phyloP scores from a whole-genome alignment of 2,797 vertebrate species.

The Epinephelus awoara region DNA sequence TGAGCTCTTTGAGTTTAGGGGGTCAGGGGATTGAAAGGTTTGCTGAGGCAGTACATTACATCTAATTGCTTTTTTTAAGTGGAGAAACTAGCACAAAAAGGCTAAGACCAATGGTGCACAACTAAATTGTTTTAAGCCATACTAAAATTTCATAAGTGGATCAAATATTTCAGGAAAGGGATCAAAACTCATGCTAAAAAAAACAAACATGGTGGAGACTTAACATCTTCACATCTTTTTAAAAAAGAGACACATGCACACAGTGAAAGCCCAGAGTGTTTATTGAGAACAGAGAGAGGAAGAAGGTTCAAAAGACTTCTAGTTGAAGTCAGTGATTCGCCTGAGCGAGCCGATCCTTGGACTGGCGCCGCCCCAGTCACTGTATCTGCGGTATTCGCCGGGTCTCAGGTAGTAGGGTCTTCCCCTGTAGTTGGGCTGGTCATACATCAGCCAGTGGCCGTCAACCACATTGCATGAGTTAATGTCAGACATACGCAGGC shows the following conservation, averaged over 20 bases:
- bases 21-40: neutral
- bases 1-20: neutral
- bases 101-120: neutral
- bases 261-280: conserved; percentile 54
- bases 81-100: fast-evolving
- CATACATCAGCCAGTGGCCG: conserved; percentile 78
- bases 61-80: neutral
- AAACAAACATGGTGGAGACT: neutral
- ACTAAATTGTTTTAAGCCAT: neutral
- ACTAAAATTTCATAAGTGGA: neutral
- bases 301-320: conserved; percentile 36
- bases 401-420: conserved; percentile 77
- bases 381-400: conserved; percentile 73
- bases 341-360: conserved; percentile 72
- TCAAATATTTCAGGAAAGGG: neutral
- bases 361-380: conserved; percentile 73
- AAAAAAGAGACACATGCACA: conserved; percentile 9
- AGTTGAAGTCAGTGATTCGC: conserved; percentile 76
- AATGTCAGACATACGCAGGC: conserved; percentile 73
- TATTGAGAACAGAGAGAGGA: conserved; percentile 65
- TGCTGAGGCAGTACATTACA: neutral
- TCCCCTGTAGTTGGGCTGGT: conserved; percentile 79
- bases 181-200: neutral
- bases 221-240: neutral
- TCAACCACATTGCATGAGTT: conserved; percentile 77